These are phyloP conservation scores for Solenodon paradoxus DNA, from an alignment of 2,113 vertebrate genomes.

Conservation along the genomic window DNA sequence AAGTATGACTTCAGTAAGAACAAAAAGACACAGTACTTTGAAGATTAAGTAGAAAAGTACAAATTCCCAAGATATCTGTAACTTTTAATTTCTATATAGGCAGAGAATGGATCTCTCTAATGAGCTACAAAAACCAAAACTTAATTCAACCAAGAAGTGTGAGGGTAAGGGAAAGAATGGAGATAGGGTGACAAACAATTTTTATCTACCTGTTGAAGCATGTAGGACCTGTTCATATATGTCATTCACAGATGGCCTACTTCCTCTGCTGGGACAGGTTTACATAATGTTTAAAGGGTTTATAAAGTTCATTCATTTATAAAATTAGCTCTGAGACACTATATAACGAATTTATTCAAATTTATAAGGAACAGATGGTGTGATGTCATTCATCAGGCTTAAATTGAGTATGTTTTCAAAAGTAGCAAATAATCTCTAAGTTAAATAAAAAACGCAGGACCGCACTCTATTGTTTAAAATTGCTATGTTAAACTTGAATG, in stretches of 20 bases:
- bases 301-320: not conserved
- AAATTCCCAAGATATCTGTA: not conserved
- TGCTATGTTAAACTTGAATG: too few relatives aligned
- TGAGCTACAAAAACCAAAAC: not conserved
- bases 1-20: conserved; percentile 22
- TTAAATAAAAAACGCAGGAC: not conserved
- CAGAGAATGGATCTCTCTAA: not conserved
- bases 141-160: not conserved
- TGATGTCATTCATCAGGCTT: not conserved
- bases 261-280: not conserved
- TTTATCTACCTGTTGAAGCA: not conserved
- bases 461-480: not conserved
- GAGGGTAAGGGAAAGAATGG: not conserved
- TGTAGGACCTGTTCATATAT: not conserved
- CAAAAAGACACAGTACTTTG: not conserved
- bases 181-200: not conserved
- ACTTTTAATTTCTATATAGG: not conserved
- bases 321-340: not conserved
- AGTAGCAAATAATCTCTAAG: not conserved
- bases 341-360: not conserved
- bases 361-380: not conserved
- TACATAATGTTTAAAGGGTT: not conserved
- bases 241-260: not conserved
- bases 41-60: not conserved
- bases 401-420: conserved; percentile 33